A percentile compares a stretch with the other conserved stretches of the same genome.
phyloP scores from a whole-genome alignment of 2,797 vertebrate genomes.

The Ctenochaetus hawaiiensis region DNA sequence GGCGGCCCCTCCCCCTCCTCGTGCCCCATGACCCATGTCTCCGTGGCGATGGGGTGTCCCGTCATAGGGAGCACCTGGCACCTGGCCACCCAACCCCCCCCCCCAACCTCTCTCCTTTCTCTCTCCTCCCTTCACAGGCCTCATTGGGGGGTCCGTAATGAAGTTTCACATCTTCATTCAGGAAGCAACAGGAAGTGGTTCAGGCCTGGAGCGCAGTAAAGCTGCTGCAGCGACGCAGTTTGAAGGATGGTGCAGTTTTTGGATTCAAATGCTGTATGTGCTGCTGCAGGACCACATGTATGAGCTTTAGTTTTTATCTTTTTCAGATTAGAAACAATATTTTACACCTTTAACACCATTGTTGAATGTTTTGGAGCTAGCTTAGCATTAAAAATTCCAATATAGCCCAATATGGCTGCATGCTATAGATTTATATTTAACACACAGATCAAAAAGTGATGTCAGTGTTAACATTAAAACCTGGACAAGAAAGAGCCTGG shows the following conservation, averaged over 20 bases:
- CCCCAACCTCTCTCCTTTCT: constrained; percentile 38
- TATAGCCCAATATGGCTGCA: no score
- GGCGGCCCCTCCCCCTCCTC: constrained; percentile 29
- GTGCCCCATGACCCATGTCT: constrained; percentile 72
- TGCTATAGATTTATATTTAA: no score
- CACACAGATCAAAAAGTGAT: no score
- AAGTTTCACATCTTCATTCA: constrained; percentile 67
- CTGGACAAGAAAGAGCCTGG: no score
- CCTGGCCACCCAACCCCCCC: constrained; percentile 74
- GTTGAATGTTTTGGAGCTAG: no score
- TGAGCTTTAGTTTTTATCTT: not conserved
- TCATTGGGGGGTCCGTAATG: constrained; percentile 48
- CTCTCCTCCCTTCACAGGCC: constrained; percentile 8
- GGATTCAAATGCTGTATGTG: constrained; percentile 4
- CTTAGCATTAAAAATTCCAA: no score
- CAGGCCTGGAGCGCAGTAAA: constrained; percentile 32
- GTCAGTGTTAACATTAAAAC: no score
- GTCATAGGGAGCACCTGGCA: constrained; percentile 76
- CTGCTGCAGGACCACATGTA: constrained; percentile 1
- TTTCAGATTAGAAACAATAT: not conserved
- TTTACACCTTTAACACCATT: no score
- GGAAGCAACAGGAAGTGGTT: constrained; percentile 48
- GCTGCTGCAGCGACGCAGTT: constrained; percentile 11
- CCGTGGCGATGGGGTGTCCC: constrained; percentile 65
- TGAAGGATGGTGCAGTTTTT: constrained; percentile 31